Conservation (phyloP, 2,888 invertebrate genomes). For the Heliconius sara region DNA sequence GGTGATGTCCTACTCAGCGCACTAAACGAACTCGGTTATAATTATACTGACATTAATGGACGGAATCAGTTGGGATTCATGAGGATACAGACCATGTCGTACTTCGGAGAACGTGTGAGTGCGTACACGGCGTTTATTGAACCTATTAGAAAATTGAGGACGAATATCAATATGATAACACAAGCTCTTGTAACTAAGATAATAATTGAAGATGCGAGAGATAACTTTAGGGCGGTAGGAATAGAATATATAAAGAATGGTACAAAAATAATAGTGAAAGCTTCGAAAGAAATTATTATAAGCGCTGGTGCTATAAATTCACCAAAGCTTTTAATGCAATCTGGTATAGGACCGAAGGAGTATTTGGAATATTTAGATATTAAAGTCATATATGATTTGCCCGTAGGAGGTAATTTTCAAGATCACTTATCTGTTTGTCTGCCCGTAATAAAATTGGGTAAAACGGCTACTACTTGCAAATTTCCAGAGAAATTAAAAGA, state of each 20-base stretch:
- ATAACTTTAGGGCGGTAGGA: constrained; percentile 61
- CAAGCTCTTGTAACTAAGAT: constrained; percentile 76
- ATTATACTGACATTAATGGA: constrained; percentile 77
- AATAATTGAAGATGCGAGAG: constrained; percentile 60
- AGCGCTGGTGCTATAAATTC: constrained; percentile 76
- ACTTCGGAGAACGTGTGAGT: constrained; percentile 77
- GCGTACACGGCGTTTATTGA: constrained; percentile 76
- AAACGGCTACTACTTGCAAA: constrained; percentile 66
- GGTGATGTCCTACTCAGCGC: constrained; percentile 75
- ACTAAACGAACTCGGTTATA: constrained; percentile 74
- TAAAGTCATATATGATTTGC: constrained; percentile 65
- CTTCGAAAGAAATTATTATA: constrained; percentile 71
- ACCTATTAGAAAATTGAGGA: constrained; percentile 69
- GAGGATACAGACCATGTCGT: constrained; percentile 77
- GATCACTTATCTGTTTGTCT: constrained; percentile 77
- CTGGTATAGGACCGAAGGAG: constrained; percentile 75
- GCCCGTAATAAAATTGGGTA: constrained; percentile 71
- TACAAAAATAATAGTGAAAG: constrained; percentile 63
- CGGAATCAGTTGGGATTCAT: constrained; percentile 76
- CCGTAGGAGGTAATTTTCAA: constrained; percentile 78
- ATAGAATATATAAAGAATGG: constrained; percentile 75
- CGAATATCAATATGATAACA: constrained; percentile 68
- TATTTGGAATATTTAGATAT: constrained; percentile 77
- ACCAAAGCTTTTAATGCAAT: constrained; percentile 77
- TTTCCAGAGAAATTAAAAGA: constrained; percentile 75